These are phyloP conservation scores for Brachyptera putata DNA, from an alignment of 2,888 invertebrate genomes.

Conservation along the genomic window DNA sequence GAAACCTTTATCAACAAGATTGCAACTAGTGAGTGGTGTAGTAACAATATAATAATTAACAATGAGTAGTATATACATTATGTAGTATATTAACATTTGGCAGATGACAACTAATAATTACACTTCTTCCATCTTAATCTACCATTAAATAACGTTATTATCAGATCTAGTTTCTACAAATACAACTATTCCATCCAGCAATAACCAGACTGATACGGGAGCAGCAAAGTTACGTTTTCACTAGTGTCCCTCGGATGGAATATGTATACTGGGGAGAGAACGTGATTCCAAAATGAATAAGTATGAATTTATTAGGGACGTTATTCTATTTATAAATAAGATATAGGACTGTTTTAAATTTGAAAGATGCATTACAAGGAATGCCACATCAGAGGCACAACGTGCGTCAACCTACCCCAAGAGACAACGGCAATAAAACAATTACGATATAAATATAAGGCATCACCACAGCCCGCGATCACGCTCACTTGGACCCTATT, in stretches of 20 bases:
- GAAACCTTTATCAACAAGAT: conserved; percentile 21
- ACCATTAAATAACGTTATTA: conserved; percentile 14
- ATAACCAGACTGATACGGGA: background rate
- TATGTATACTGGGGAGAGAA: too few species aligned
- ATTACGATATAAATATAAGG: conserved; percentile 3
- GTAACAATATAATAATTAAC: conserved; percentile 21
- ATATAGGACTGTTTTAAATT: background rate
- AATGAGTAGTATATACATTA: conserved; percentile 20
- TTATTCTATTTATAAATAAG: too few species aligned
- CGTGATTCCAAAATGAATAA: background rate
- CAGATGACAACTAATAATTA: conserved; percentile 29
- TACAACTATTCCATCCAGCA: background rate
- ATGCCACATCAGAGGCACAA: background rate
- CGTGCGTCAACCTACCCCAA: too few species aligned
- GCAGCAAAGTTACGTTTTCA: too few species aligned
- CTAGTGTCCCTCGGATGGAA: too few species aligned
- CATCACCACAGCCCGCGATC: too few species aligned
- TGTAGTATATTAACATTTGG: conserved; percentile 30
- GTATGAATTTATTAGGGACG: background rate
- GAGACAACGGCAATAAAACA: too few species aligned
- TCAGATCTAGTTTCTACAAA: conserved; percentile 25
- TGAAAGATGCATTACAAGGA: background rate
- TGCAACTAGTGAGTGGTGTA: conserved; percentile 24
- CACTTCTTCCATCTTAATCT: conserved; percentile 23
- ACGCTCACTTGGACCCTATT: conserved; percentile 20